Percentiles rank a stretch among this genome's conserved stretches.
These are phyloP conservation scores for Bufotes viridis DNA, from an alignment of 2,797 vertebrate genomes.

Conservation along the genomic window DNA sequence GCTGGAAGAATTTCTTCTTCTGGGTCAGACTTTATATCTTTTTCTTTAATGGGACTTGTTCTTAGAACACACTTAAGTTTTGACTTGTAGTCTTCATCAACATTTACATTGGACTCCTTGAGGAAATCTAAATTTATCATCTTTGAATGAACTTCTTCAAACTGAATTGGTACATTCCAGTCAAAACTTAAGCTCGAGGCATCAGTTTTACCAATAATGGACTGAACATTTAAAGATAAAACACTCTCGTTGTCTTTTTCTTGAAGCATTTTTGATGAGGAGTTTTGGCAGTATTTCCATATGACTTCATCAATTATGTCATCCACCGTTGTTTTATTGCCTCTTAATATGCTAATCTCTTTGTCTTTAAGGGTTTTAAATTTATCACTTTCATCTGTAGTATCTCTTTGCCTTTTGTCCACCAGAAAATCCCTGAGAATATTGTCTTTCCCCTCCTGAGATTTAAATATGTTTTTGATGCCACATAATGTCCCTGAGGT, in stretches of 20 bases:
- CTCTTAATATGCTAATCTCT: slow-evolving; percentile 58
- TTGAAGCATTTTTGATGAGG: slow-evolving; percentile 57
- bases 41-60: slow-evolving; percentile 54
- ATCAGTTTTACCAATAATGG: slow-evolving; percentile 71
- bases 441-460: slow-evolving; percentile 71
- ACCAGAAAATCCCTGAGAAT: slow-evolving; percentile 67
- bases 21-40: slow-evolving; percentile 47
- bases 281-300: slow-evolving; percentile 76
- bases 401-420: slow-evolving; percentile 23
- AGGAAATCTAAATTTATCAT: slow-evolving; percentile 74
- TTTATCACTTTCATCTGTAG: slow-evolving; percentile 39
- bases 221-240: slow-evolving; percentile 75
- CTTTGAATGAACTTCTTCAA: slow-evolving; percentile 68
- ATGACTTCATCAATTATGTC: slow-evolving; percentile 83
- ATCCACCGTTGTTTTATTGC: slow-evolving; percentile 70
- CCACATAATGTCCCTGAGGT: slow-evolving; percentile 73
- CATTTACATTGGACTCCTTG: slow-evolving; percentile 76
- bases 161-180: slow-evolving; percentile 80
- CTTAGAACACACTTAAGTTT: slow-evolving; percentile 77
- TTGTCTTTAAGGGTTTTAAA: slow-evolving; percentile 65
- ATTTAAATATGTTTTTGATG: slow-evolving; percentile 69
- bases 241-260: slow-evolving; percentile 74
- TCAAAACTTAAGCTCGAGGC: slow-evolving; percentile 77
- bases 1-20: slow-evolving; percentile 80
- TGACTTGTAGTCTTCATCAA: slow-evolving; percentile 80